These are phyloP conservation scores for Istiophorus platypterus DNA, from an alignment of 2,113 vertebrate species.

Conservation along the genomic window DNA sequence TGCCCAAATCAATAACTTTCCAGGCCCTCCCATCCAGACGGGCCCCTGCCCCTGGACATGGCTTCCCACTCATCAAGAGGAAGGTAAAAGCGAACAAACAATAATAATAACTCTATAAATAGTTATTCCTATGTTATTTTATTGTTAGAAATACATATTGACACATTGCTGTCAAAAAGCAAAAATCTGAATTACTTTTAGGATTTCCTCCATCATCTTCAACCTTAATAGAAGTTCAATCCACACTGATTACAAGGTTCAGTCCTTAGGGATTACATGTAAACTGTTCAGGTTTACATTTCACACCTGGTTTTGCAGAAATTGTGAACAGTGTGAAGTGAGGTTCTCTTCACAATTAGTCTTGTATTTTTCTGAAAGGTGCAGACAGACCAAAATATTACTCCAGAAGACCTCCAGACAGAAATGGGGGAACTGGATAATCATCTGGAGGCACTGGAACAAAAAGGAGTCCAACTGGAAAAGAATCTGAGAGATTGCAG, in stretches of 20 bases:
- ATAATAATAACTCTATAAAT: neutral
- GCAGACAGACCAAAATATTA: slow-evolving; percentile 87
- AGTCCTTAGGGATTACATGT: neutral
- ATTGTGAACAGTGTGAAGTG: neutral
- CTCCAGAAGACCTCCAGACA: slow-evolving; percentile 86
- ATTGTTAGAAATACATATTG: neutral
- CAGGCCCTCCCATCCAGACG: slow-evolving; percentile 83
- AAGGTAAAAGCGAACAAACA: slow-evolving; percentile 82
- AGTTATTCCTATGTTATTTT: neutral
- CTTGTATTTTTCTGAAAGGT: slow-evolving; percentile 82
- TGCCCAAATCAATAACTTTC: slow-evolving; percentile 81
- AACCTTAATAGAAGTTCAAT: neutral
- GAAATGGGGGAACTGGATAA: slow-evolving; percentile 88
- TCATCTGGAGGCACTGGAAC: slow-evolving; percentile 89
- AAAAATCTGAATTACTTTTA: neutral
- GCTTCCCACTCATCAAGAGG: slow-evolving; percentile 95
- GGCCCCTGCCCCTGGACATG: slow-evolving; percentile 88
- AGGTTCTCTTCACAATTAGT: neutral
- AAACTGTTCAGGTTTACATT: neutral
- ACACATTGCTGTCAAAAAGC: too few species aligned
- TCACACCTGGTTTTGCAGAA: neutral
- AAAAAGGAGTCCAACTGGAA: slow-evolving; percentile 89
- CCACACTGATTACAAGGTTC: neutral
- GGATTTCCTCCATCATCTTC: neutral
- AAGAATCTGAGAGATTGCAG: slow-evolving; percentile 85